Evolutionary conservation across 2,113 vertebrate species (phyloP).

Genomic region (Xenopus borealis): DNA sequence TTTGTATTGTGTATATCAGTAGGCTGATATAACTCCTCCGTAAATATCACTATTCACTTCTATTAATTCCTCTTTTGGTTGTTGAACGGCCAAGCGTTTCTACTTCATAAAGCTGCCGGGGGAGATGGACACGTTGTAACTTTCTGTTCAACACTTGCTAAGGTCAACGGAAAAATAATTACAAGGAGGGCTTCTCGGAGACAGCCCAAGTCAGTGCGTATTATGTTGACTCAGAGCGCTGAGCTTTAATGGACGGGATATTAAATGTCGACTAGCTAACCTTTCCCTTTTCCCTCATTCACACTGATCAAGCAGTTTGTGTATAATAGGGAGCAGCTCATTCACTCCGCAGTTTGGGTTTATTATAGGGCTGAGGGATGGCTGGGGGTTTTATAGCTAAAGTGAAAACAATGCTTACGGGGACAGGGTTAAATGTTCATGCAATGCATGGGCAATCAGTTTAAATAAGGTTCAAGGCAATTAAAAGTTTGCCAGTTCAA

Average conservation of each 20-base stretch:
- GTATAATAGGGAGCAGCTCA: background rate
- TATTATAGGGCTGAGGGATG: background rate
- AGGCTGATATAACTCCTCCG: background rate
- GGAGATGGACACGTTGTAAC: slow-evolving; percentile 24
- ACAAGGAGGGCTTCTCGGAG: slow-evolving; percentile 15
- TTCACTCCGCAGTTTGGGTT: background rate
- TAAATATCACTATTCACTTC: slow-evolving; percentile 18
- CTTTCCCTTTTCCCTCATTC: slow-evolving; percentile 22
- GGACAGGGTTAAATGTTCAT: too few species aligned
- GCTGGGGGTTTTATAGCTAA: too few species aligned
- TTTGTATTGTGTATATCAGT: background rate
- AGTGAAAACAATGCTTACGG: too few species aligned
- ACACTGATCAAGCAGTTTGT: background rate
- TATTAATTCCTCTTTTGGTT: slow-evolving; percentile 21
- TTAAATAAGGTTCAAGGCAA: too few species aligned
- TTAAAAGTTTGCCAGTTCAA: too few species aligned
- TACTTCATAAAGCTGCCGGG: background rate
- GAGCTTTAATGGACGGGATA: slow-evolving; percentile 21
- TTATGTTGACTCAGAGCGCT: slow-evolving; percentile 32
- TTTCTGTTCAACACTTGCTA: slow-evolving; percentile 30
- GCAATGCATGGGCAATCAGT: too few species aligned
- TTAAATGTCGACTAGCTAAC: slow-evolving; percentile 37
- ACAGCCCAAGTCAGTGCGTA: slow-evolving; percentile 23
- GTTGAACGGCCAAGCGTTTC: slow-evolving; percentile 6
- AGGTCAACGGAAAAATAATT: slow-evolving; percentile 41